A percentile compares a stretch with the other conserved stretches of the same genome.
Conservation (phyloP, 1,140 invertebrate genomes). For the Lasaia peninsularis region DNA sequence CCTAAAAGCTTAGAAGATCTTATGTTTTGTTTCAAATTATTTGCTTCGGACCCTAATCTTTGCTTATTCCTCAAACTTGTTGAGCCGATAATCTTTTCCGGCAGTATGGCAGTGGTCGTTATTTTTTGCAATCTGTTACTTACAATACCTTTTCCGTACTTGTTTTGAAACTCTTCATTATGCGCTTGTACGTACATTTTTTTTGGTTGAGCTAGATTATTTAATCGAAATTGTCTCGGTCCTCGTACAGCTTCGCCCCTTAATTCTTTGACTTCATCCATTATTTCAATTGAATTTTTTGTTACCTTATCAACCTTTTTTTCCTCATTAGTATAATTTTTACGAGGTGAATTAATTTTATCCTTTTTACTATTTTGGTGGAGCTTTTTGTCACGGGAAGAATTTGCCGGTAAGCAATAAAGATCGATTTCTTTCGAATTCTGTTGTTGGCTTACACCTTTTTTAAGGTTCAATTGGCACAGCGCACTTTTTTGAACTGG, state of each 20-base stretch:
- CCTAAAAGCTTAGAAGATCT: slow-evolving; percentile 40
- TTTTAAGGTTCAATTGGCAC: slow-evolving; percentile 28
- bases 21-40: slow-evolving; percentile 1
- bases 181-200: slow-evolving; percentile 48
- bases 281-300: slow-evolving; percentile 48
- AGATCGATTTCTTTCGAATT: slow-evolving; percentile 20
- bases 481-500: slow-evolving; percentile 26
- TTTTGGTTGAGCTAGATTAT: slow-evolving; percentile 60
- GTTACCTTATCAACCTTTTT: slow-evolving; percentile 29
- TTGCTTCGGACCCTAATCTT: slow-evolving; percentile 21
- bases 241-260: slow-evolving; percentile 61
- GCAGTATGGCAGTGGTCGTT: slow-evolving; percentile 18
- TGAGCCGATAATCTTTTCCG: slow-evolving; percentile 27
- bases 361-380: background rate
- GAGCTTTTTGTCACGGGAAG: background rate
- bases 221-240: slow-evolving; percentile 46
- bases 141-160: slow-evolving; percentile 32
- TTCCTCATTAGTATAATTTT: slow-evolving; percentile 18
- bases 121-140: slow-evolving; percentile 34
- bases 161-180: slow-evolving; percentile 43
- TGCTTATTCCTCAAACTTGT: slow-evolving; percentile 27
- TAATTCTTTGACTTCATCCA: slow-evolving; percentile 62
- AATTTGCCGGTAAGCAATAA: background rate
- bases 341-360: background rate
- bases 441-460: slow-evolving; percentile 30